Percentiles rank a stretch among this genome's conserved stretches.
phyloP scores from a whole-genome alignment of 2,113 vertebrate species.

The Tragulus kanchil region DNA sequence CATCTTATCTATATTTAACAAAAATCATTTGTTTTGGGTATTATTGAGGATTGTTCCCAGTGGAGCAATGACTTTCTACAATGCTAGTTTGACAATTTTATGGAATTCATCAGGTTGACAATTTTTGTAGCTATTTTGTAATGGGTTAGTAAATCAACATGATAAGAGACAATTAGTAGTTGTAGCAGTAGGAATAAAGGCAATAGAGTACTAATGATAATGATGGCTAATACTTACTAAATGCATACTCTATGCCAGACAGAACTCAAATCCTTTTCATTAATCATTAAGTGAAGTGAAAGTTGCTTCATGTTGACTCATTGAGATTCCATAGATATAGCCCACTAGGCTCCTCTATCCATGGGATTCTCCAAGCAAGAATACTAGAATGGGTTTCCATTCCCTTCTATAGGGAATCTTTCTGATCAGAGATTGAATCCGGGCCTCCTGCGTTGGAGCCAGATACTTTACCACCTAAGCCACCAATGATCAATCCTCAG shows the following conservation, averaged over 20 bases:
- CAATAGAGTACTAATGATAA: not conserved
- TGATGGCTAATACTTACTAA: not conserved
- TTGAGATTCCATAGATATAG: fast-evolving
- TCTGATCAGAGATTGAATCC: not conserved
- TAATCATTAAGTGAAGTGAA: not conserved
- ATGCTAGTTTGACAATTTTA: slow-evolving; percentile 8
- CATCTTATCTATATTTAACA: slow-evolving; percentile 29
- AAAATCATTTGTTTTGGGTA: not conserved
- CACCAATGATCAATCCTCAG: not conserved
- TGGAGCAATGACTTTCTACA: not conserved
- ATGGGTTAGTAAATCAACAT: not conserved
- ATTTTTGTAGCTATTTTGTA: too few species aligned
- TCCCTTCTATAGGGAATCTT: not conserved
- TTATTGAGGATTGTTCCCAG: not conserved
- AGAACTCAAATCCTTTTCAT: not conserved
- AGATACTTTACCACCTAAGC: not conserved
- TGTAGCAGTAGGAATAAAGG: not conserved
- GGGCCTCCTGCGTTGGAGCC: not conserved
- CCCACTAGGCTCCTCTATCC: not conserved
- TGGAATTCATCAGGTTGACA: not conserved
- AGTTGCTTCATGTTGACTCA: not conserved
- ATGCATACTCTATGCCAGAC: not conserved
- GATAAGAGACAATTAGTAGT: not conserved
- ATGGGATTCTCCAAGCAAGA: not conserved
- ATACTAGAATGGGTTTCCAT: not conserved